phyloP scores from a whole-genome alignment of 1,140 invertebrate genomes.

The Monomorium pharaonis region DNA sequence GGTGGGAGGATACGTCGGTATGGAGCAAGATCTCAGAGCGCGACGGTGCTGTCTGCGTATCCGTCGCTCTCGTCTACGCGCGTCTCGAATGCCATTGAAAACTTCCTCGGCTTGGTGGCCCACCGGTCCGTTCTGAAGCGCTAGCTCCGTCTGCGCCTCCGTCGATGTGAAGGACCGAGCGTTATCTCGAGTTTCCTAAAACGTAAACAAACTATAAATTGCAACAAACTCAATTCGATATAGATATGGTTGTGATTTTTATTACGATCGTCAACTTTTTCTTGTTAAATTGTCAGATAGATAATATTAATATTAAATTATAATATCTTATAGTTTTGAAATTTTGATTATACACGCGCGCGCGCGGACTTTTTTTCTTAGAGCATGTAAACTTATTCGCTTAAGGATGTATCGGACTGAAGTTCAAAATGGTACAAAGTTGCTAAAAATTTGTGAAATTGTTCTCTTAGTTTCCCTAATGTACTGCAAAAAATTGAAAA shows the following conservation, averaged over 20 bases:
- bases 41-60: conserved; percentile 79
- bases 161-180: conserved; percentile 80
- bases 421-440: too few relatives aligned
- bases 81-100: conserved; percentile 73
- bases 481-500: too few relatives aligned
- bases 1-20: conserved; percentile 79
- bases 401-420: too few relatives aligned
- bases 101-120: conserved; percentile 44
- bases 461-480: too few relatives aligned
- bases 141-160: conserved; percentile 82
- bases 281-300: not conserved
- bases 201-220: not conserved
- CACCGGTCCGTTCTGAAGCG: conserved; percentile 55
- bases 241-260: not conserved
- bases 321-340: too few relatives aligned
- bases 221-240: not conserved
- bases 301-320: too few relatives aligned
- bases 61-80: conserved; percentile 79
- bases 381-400: too few relatives aligned
- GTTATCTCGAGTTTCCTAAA: conserved; percentile 55
- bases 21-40: conserved; percentile 73
- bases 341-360: too few relatives aligned
- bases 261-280: not conserved
- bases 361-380: too few relatives aligned
- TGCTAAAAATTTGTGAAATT: too few relatives aligned